Conservation (phyloP, 2,797 vertebrate species). For the Spinus pinus region DNA sequence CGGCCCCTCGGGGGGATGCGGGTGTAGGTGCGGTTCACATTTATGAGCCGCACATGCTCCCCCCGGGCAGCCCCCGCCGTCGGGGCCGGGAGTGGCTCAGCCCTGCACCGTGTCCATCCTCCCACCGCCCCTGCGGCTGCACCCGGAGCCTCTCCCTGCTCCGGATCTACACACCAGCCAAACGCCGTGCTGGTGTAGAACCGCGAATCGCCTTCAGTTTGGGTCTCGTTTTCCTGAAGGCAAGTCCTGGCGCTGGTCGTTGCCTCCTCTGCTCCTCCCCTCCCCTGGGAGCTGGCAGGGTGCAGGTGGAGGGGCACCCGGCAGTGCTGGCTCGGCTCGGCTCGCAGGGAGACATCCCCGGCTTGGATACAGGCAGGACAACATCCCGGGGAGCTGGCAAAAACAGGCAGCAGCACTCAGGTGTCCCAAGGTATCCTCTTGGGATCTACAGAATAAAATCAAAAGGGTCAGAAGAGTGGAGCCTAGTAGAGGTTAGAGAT, state of each 20-base stretch:
- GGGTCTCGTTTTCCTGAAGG: background rate
- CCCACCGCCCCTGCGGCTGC: background rate
- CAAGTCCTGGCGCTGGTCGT: rapidly evolving
- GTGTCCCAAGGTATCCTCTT: background rate
- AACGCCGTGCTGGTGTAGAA: rapidly evolving
- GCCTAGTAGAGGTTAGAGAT: background rate
- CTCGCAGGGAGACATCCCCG: background rate
- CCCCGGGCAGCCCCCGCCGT: background rate
- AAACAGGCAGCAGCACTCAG: background rate
- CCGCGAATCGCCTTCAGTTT: background rate
- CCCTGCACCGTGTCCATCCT: background rate
- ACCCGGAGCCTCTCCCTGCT: background rate
- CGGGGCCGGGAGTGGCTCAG: background rate
- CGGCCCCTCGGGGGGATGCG: background rate
- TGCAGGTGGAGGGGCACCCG: background rate
- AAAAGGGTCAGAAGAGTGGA: background rate
- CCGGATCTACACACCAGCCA: background rate
- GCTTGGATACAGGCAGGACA: background rate
- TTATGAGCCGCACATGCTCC: rapidly evolving
- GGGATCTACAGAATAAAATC: background rate
- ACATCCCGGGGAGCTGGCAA: background rate
- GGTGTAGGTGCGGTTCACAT: rapidly evolving
- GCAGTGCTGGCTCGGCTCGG: background rate
- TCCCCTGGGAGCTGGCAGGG: background rate
- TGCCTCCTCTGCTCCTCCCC: too few species aligned